A percentile compares a stretch with the other conserved stretches of the same genome.
phyloP scores from a whole-genome alignment of 2,113 vertebrate genomes.

The Copsychus sechellarum region DNA sequence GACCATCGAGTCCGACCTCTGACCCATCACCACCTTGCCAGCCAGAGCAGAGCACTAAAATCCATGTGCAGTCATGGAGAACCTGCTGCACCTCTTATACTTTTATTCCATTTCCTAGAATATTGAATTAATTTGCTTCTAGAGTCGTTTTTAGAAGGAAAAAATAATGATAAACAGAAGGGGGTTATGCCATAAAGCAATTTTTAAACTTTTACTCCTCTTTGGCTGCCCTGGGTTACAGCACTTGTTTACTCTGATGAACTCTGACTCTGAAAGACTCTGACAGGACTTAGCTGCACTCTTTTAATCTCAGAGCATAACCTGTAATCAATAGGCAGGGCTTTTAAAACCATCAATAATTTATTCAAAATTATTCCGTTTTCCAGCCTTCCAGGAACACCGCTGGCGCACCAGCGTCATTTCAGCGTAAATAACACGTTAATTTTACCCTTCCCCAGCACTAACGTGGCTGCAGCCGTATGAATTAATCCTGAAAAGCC shows the following conservation, averaged over 20 bases:
- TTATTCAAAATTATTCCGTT: constrained; percentile 55
- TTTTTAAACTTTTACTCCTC: not conserved
- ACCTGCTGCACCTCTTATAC: accelerated
- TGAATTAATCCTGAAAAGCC: constrained; percentile 43
- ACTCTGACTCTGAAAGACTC: constrained; percentile 48
- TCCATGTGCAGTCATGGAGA: accelerated
- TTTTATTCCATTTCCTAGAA: not conserved
- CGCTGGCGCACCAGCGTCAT: not conserved
- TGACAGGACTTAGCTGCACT: constrained; percentile 39
- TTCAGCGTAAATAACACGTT: constrained; percentile 39
- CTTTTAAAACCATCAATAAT: constrained; percentile 66
- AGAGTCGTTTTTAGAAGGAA: not conserved
- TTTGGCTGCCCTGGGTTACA: not conserved
- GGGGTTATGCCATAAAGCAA: not conserved
- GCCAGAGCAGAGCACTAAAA: not conserved
- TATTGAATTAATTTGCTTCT: not conserved
- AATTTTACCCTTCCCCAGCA: constrained; percentile 2
- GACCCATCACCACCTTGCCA: not conserved
- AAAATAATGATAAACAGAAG: not conserved
- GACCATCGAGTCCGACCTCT: not conserved
- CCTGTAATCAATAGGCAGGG: constrained; percentile 59
- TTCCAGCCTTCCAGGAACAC: constrained; percentile 43
- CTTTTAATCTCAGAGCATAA: constrained; percentile 55
- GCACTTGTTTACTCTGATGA: constrained; percentile 10
- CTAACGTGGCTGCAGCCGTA: not conserved